Conservation (phyloP, 92 coral and sea anemone species). For the Palythoa heliodiscus region DNA sequence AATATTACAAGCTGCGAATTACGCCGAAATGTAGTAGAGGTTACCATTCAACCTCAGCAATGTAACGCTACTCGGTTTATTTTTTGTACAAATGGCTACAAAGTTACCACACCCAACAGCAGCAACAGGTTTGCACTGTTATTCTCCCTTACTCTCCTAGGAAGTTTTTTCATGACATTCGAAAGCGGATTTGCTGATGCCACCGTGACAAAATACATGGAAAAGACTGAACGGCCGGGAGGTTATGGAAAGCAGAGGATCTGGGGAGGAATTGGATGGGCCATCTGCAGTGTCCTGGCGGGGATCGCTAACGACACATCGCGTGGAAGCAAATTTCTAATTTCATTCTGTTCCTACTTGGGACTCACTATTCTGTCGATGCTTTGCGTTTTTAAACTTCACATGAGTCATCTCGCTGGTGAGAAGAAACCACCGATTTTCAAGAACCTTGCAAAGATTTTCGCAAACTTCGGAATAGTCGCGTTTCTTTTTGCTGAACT, state of each 20-base stretch:
- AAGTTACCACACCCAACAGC: neutral
- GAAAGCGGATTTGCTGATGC: conserved; percentile 41
- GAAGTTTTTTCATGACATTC: conserved; percentile 19
- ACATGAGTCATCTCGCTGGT: conserved; percentile 42
- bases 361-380: conserved; percentile 35
- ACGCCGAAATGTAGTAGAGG: neutral
- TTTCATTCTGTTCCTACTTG: conserved; percentile 52
- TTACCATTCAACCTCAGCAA: neutral
- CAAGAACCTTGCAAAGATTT: conserved; percentile 41
- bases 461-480: conserved; percentile 42
- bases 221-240: conserved; percentile 29
- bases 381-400: conserved; percentile 46
- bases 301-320: conserved; percentile 54
- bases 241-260: conserved; percentile 40
- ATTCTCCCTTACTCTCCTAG: conserved; percentile 4
- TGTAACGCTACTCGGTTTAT: neutral
- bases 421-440: conserved; percentile 41
- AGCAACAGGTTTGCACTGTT: conserved; percentile 1
- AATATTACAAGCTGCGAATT: neutral
- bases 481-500: conserved; percentile 50
- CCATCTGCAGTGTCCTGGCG: conserved; percentile 39
- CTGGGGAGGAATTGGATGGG: conserved; percentile 43
- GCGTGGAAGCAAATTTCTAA: conserved; percentile 39
- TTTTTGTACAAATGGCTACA: neutral
- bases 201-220: conserved; percentile 27